Conservation (phyloP, 2,888 invertebrate genomes). For the Trypoxylon attenuatum region DNA sequence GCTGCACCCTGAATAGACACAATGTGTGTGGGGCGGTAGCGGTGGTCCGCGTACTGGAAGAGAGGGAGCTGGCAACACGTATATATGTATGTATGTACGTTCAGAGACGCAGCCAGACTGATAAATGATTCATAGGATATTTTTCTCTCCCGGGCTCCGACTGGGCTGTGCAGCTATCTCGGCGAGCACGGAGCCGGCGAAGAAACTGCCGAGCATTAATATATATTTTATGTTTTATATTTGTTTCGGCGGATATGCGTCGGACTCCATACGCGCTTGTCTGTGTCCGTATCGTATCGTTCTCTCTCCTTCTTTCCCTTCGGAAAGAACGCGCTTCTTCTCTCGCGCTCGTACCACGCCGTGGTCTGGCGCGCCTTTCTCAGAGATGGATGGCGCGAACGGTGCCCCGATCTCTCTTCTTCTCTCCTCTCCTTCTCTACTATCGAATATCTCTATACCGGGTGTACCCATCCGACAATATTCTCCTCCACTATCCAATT, state of each 20-base stretch:
- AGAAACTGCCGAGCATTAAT: conserved; percentile 65
- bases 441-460: background rate
- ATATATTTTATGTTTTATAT: conserved; percentile 62
- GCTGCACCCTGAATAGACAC: background rate
- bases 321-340: too few species aligned
- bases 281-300: background rate
- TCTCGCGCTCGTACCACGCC: conserved; percentile 7
- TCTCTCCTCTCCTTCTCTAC: background rate
- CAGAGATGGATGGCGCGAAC: conserved; percentile 48
- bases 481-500: too few species aligned
- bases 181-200: conserved; percentile 53
- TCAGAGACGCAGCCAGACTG: conserved; percentile 64
- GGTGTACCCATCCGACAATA: background rate
- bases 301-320: background rate
- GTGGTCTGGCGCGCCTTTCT: conserved; percentile 29
- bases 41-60: background rate
- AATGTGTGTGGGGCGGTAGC: background rate
- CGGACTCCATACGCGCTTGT: background rate
- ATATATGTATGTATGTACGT: conserved; percentile 19
- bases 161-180: conserved; percentile 47
- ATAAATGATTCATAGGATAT: conserved; percentile 71
- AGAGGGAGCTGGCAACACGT: conserved; percentile 3
- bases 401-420: conserved; percentile 22
- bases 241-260: conserved; percentile 51
- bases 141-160: conserved; percentile 52